Evolutionary conservation across 2,888 invertebrate species (phyloP), one percentile per base, ranked within the genome.

Genomic region (Philereme vetulata): DNA sequence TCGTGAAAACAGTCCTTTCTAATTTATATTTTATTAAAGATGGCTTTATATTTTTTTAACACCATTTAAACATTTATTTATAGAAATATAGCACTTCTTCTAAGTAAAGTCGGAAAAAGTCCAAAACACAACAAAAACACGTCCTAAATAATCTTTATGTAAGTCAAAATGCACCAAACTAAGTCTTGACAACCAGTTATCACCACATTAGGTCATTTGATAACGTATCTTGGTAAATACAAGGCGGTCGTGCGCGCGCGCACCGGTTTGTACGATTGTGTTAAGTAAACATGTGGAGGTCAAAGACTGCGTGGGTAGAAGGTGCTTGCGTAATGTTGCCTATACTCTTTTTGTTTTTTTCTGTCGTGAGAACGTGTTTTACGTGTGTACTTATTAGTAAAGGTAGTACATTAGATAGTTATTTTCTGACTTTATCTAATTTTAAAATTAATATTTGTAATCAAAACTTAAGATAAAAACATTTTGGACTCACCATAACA

Each of bases 221-320:
- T 85, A 85, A 76, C 67, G 65, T 78, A 80, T 72, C 74, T 61
- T 65, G 61, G 71, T 65, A 74, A 74, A 73, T 75, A 74, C 71
- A 66, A 44, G 48, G 51, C 57, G 21, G 58, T 52, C 35, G 52
- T 46, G 55, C 62, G 46, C 70, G 67, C 63, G 50, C 65, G 75
- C 76, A 76, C 82, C 75, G 75, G 77, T 76, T 75, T 60, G 62
- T 52, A 65, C 64, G 64, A 66, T 74, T 75, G 74, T 76, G 71
- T 72, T 74, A 77, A 76, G 77, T 81, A 79, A 82, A 86, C 81
- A 84, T 64, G 76, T 58, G 59, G 51, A 62, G 58, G 64, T 43
- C 86, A 86, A 66, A 84, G 86, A 86, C 77, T 51, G 49, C 11
- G 50, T 45, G 38, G 44, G 48, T 51, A 54, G 60, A 49, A 46